Evolutionary conservation across 2,797 vertebrate species (phyloP), one percentile per base, ranked within the genome.

Genomic region (Liasis olivaceus): DNA sequence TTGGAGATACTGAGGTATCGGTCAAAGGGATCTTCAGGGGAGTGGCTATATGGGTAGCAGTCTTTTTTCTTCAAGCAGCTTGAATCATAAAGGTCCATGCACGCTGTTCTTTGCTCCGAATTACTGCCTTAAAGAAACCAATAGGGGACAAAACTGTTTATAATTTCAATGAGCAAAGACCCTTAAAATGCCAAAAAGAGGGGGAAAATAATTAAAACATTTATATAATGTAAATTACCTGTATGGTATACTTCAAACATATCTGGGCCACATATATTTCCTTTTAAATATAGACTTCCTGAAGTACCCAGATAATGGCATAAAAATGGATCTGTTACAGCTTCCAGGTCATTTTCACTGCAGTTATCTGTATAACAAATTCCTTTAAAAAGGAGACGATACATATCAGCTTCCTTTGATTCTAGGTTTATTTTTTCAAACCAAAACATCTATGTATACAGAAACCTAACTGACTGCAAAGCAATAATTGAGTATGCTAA

Each of bases 291-390:
- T 56, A 98, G 95, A 0, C 98, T 98, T 36, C 98, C 97, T 0
- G 98, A 94, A 4, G 98, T 96, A 0, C 98, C 98, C 96, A 98
- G 96, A 89, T 98, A 99, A 89, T 98, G 98, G 95, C 98, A 99
- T 0, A 99, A 97, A 90, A 99, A 98, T 0, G 99, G 99, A 93
- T 99, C 99, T 0, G 98, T 96, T 85, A 97, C 97, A 3, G 97
- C 98, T 92, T 99, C 99, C 95, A 99, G 90, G 58, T 99, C 99
- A 0, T 97, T 96, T 94, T 99, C 99, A 94, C 99, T 99, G 94
- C 98, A 97, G 22, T 98, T 98, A 94, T 99, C 99, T 91, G 99
- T 94, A 72, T 98, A 98, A 93, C 98, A 99, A 92, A 98, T 96
- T 84, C 98, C 99, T 99, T 95, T 91, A 96, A 97, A 97, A 97